Evolutionary conservation across 2,797 vertebrate genomes (phyloP), one percentile per base, ranked within the genome.

Genomic region (Amniataba percoides): DNA sequence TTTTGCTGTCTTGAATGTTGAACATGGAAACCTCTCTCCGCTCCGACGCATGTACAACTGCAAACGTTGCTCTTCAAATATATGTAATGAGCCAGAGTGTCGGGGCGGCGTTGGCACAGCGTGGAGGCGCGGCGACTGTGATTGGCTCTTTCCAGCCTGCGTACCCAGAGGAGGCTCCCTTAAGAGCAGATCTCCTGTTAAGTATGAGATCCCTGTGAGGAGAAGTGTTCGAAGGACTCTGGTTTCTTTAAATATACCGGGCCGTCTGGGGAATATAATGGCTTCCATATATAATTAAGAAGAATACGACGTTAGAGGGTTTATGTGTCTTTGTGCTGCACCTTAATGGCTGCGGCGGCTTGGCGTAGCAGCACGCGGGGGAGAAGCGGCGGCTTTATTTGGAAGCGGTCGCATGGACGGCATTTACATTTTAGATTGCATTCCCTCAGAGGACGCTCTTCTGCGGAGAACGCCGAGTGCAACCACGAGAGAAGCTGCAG

Each of bases 251-350:
- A 94, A 94, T 93, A 93, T 89, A 92, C 83, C 13, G 45, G 18
- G 59, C 60, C 23, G 57, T 90, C 93, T 61, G 69, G 92, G 94
- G 94, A 94, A 93, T 93, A 92, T 85, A 88, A 90, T 89, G 88
- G 63, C 78, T 89, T 91, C 85, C 90, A 84, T 92, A 93, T 89
- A 93, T 93, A 95, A 94, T 95, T 95, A 95, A 94, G 88, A 83
- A 25, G 78, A 88, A 85, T 63, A 55, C 60, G 48, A 80, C 53
- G 80, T 93, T 87, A n/a, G 90, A 89, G 88, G 92, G 65, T 87
- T 84, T 85, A 71, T 89, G 78, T 77, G 86, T 89, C 88, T 92
- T 86, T 87, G 82, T 75, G 81, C 90, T 55, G 84, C 77, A 92
- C 88, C 90, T 89, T 87, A 75, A 92, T 86, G 89, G 88, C 74